Evolutionary conservation across 2,113 vertebrate species (phyloP), one percentile per base, ranked within the genome.

Genomic region (Triplophysa rosa): DNA sequence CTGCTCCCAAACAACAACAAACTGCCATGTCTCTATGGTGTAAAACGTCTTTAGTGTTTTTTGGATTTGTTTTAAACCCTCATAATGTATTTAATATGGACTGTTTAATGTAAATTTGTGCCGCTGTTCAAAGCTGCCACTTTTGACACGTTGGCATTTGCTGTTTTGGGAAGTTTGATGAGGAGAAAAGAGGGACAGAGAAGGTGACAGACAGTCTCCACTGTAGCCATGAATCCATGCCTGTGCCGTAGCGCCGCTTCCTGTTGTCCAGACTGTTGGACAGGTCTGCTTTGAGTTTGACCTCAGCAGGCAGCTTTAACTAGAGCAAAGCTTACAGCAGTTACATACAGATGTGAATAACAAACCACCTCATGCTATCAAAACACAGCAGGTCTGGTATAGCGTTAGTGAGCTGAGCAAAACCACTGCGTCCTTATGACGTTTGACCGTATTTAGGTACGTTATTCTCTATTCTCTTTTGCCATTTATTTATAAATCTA

Each of bases 41-140:
- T 59, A 14, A 40, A 16, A 17, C 13, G 71, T 47, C 23, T 58
- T 16, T 21, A 61, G 23, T 65, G 19, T 62, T 14, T 68, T 74
- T 70, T 33, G n/a, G 62, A 52, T 72, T 62, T 17, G 3, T 37
- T 40, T 64, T 5, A 26, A 29, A 16, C 16, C 33, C 40, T 26
- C 33, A 37, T 37, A 37, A 37, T 37, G 33, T 45, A 45, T 9
- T 45, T 45, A 3, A 45, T 45, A 45, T 45, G 42, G 26, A 62
- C 71, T 26, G 26, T 59, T 69, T 47, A 14, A 19, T 61, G 4
- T 33, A 24, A 49, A 21, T 56, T 1, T 65, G n/a, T 37, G 26
- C 19, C n/a, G 58, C 52, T 40, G 52, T 72, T 77, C 21, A 56
- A 42, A 82, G 78, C 61, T 71, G 80, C 47, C 61, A 49, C 47